phyloP scores from a whole-genome alignment of 2,113 vertebrate species.

The Nematolebias whitei region DNA sequence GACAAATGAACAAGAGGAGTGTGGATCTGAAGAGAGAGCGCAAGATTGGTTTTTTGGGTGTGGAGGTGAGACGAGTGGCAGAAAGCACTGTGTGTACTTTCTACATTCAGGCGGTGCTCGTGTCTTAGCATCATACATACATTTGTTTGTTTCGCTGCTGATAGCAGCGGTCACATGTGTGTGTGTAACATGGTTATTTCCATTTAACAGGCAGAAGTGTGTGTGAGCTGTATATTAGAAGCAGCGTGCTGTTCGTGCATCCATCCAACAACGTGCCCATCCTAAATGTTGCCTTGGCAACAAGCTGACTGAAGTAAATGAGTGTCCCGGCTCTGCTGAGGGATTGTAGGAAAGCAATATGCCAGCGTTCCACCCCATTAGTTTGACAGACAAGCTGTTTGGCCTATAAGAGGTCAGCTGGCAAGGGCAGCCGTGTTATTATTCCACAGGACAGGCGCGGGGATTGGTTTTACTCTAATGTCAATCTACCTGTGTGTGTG shows the following conservation, averaged over 20 bases:
- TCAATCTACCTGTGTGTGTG: slow-evolving; percentile 55
- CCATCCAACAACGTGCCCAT: slow-evolving; percentile 62
- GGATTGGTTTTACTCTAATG: slow-evolving; percentile 74
- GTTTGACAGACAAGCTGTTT: slow-evolving; percentile 79
- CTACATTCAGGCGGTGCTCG: slow-evolving; percentile 35
- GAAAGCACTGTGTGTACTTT: slow-evolving; percentile 64
- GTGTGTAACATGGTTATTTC: slow-evolving; percentile 6
- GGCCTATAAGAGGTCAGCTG: slow-evolving; percentile 80
- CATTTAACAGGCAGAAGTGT: slow-evolving; percentile 21
- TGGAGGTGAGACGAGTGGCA: slow-evolving; percentile 56
- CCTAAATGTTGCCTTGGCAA: slow-evolving; percentile 80
- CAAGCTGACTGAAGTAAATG: slow-evolving; percentile 80
- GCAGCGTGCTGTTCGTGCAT: slow-evolving; percentile 44
- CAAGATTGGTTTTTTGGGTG: slow-evolving; percentile 58
- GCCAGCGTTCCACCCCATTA: slow-evolving; percentile 79
- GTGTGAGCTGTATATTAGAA: slow-evolving; percentile 16
- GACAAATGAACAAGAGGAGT: slow-evolving; percentile 59
- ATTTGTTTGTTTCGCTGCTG: slow-evolving; percentile 35
- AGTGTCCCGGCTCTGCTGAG: slow-evolving; percentile 74
- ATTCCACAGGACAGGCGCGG: slow-evolving; percentile 67
- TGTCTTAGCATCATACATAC: slow-evolving; percentile 39
- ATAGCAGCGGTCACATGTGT: neutral
- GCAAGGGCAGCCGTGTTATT: slow-evolving; percentile 78
- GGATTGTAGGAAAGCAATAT: slow-evolving; percentile 80
- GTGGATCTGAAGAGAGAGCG: slow-evolving; percentile 58